These are phyloP conservation scores for Sebastes hopkinsi DNA, from an alignment of 2,797 vertebrate species.

Conservation along the genomic window DNA sequence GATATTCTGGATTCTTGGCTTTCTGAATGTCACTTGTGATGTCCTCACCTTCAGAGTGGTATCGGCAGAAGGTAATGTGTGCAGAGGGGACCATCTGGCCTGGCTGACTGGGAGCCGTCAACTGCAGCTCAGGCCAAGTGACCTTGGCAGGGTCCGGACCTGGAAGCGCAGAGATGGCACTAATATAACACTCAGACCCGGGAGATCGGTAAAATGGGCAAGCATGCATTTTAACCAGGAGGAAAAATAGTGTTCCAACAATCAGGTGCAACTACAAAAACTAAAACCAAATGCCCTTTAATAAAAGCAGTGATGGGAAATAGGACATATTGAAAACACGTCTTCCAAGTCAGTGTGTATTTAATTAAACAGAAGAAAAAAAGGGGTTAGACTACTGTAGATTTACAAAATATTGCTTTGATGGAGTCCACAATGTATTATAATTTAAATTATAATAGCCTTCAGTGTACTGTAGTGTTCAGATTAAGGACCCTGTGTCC, in stretches of 20 bases:
- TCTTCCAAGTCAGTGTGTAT: background rate
- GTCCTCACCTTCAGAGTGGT: constrained; percentile 76
- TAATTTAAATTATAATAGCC: background rate
- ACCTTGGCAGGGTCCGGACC: constrained; percentile 74
- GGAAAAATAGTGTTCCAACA: constrained; percentile 6
- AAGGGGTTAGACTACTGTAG: background rate
- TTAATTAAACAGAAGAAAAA: background rate
- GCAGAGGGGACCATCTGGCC: constrained; percentile 80
- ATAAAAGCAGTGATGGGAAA: background rate
- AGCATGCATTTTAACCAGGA: constrained; percentile 35
- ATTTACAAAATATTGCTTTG: background rate
- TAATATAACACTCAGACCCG: constrained; percentile 64
- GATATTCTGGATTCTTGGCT: constrained; percentile 23
- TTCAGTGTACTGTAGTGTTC: background rate
- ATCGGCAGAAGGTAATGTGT: constrained; percentile 66
- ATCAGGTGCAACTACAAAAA: constrained; percentile 4
- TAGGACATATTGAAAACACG: background rate
- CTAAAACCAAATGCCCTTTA: background rate
- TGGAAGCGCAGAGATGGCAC: constrained; percentile 65
- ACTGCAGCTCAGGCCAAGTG: constrained; percentile 73
- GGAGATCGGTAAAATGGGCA: constrained; percentile 42
- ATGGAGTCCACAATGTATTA: background rate
- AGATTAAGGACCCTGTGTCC: background rate
- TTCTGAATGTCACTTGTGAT: constrained; percentile 67
- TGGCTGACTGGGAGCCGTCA: constrained; percentile 71